Base-by-base conservation (phyloP, 2,797 vertebrate species). In the Tauraco hartlaubi region DNA sequence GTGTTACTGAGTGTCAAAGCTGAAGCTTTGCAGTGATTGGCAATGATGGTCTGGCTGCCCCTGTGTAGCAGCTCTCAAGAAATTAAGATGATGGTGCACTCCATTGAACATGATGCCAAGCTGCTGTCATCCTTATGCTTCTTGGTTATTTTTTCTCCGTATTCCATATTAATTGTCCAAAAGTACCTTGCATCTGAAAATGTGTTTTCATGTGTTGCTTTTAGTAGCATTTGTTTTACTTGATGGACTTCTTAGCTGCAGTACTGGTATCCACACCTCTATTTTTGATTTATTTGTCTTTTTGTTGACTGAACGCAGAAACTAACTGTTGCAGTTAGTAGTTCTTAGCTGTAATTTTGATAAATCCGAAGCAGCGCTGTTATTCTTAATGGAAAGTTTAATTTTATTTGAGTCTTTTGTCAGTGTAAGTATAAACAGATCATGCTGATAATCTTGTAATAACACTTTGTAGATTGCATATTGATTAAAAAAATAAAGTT, bases 401-500 rank as follows among this genome's bases (percentile, higher is more conserved):
- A 97, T 96, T 96, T 97, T 96, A 84, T 96, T 92, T 58, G 73
- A 22, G 66, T 77, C 86, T 91, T 90, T 74, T 95, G 79, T 92
- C 96, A 80, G 85, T 96, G 63, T 83, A 97, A 93, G 56, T 90
- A 93, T 69, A 96, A 96, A 90, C 88, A 97, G 83, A 91, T 82
- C 85, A 92, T 92, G 84, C 77, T 82, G 90, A 94, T 97, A 97
- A 96, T 97, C 90, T 94, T 97, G 96, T 97, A 98, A 98, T 97
- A 96, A 96, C 96, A 82, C 95, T 97, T 97, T 97, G 96, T 97
- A 98, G 97, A 98, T 97, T 96, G 94, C 91, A 49, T 98, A 98
- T 97, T 97, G 97, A 97, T 97, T 97, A 81, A 97, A 97, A 94
- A 98, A 98, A 98, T 98, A 98, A 98, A 98, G 93, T 85, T 97